Base-by-base conservation (phyloP, 1,140 invertebrate genomes). In the Orius insidiosus region DNA sequence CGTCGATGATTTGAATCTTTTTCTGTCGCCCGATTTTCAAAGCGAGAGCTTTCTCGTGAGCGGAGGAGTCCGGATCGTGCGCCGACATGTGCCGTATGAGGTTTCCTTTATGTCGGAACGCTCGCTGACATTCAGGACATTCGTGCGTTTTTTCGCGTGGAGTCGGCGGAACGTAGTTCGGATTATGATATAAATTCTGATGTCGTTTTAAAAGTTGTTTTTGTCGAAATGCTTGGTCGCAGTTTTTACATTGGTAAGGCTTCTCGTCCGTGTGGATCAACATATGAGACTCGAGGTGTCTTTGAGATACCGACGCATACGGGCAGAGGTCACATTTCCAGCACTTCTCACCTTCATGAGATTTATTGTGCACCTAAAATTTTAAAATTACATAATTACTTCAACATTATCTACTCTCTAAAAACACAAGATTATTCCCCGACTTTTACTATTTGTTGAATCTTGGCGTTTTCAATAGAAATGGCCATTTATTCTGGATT, bases 311-410 rank as follows among this genome's bases (percentile, higher is more conserved):
- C 1, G 89, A 93, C 0, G 90, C 87, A 63, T 96, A 97, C 1
- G 87, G 83, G 63, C 93, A 98, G 1, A 93, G 62, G 51, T 86
- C 85, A 65, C 93, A 98, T 59, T 88, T 92, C 68, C 85, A 97
- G 63, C 90, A 96, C 60, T 96, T 96, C 64, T 98, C 92, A 1
- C 92, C 92, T 60, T 96, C 90, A 57, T 98, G 93, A 1, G 85
- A 85, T 69, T 92, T 81, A 53, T 72, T 71, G 58, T 83, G 80
- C 38, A 80, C 62, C 70, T 74, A 45, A 1, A 52, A 44, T 7
- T 8, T n/a, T n/a, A n/a, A n/a, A n/a, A n/a, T n/a, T n/a, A n/a
- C n/a, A n/a, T n/a, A n/a, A 52, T 38, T 32, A 48, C 18, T 30
- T 36, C 16, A 14, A 15, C 14, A 3, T 46, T 46, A 37, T 46